A percentile compares a stretch with the other conserved stretches of the same genome.
Evolutionary conservation across 2,797 vertebrate genomes (phyloP).

Genomic region (Pangasius djambal): DNA sequence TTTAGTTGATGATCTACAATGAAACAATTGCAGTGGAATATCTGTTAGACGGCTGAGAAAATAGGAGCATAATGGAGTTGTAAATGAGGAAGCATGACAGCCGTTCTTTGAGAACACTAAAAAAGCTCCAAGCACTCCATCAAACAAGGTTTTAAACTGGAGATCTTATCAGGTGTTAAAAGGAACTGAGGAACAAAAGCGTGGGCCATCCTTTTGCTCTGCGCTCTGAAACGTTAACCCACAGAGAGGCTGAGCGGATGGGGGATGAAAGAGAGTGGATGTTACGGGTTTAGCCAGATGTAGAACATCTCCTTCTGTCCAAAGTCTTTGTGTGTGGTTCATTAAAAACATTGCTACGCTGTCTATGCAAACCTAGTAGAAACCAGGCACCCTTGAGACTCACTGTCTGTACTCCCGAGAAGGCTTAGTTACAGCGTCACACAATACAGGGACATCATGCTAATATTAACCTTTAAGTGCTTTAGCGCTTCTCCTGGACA

Average conservation of each 20-base stretch:
- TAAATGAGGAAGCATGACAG: slow-evolving; percentile 52
- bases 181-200: slow-evolving; percentile 49
- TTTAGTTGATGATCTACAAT: slow-evolving; percentile 34
- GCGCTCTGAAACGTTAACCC: slow-evolving; percentile 40
- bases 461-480: slow-evolving; percentile 38
- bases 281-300: slow-evolving; percentile 41
- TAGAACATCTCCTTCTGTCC: slow-evolving; percentile 21
- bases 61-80: slow-evolving; percentile 37
- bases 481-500: slow-evolving; percentile 16
- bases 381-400: background rate
- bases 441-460: slow-evolving; percentile 40
- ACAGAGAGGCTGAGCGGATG: slow-evolving; percentile 21
- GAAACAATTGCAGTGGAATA: slow-evolving; percentile 36
- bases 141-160: slow-evolving; percentile 46
- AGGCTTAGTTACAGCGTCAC: slow-evolving; percentile 13
- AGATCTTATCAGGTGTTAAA: slow-evolving; percentile 62
- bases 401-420: background rate
- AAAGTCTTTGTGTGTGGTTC: slow-evolving; percentile 34
- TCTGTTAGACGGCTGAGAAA: slow-evolving; percentile 36
- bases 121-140: slow-evolving; percentile 50
- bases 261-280: slow-evolving; percentile 32
- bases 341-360: slow-evolving; percentile 38
- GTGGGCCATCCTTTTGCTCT: slow-evolving; percentile 31
- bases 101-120: slow-evolving; percentile 34
- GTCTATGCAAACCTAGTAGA: background rate